These are phyloP conservation scores for Saturnia japonica DNA, from an alignment of 2,888 invertebrate species.

Conservation along the genomic window DNA sequence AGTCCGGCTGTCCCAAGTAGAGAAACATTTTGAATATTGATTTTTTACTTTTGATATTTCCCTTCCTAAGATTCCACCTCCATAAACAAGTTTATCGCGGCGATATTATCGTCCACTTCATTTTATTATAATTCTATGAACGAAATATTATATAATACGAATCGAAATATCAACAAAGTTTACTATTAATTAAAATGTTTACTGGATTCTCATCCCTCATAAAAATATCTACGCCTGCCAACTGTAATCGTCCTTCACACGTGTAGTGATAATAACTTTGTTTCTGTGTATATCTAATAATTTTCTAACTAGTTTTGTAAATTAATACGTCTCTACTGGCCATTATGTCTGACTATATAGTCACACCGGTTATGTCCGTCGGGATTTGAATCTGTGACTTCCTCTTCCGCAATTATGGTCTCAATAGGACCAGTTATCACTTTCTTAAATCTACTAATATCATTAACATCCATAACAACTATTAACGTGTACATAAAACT, in stretches of 20 bases:
- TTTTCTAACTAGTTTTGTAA: conserved; percentile 15
- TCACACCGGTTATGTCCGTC: conserved; percentile 34
- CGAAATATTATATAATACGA: too few species aligned
- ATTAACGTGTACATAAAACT: conserved; percentile 5
- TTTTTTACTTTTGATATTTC: too few species aligned
- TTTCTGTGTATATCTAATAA: neutral
- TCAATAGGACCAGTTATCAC: conserved; percentile 22
- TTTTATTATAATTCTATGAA: too few species aligned
- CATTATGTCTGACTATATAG: conserved; percentile 10
- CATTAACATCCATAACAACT: neutral
- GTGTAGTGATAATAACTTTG: conserved; percentile 9
- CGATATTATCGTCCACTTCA: too few species aligned
- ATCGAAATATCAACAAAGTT: too few species aligned
- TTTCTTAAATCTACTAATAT: neutral
- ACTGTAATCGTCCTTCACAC: neutral
- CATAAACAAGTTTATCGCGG: too few species aligned
- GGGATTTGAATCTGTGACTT: conserved; percentile 57
- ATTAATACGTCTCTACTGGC: conserved; percentile 10
- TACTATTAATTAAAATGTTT: too few species aligned
- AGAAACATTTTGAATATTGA: too few species aligned
- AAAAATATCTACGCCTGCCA: neutral
- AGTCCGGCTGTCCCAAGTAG: too few species aligned
- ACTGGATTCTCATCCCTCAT: too few species aligned
- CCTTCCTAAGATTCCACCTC: too few species aligned
- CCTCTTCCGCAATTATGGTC: conserved; percentile 55